Base-by-base conservation (phyloP, 1,140 invertebrate genomes). In the Drosophila azteca region DNA sequence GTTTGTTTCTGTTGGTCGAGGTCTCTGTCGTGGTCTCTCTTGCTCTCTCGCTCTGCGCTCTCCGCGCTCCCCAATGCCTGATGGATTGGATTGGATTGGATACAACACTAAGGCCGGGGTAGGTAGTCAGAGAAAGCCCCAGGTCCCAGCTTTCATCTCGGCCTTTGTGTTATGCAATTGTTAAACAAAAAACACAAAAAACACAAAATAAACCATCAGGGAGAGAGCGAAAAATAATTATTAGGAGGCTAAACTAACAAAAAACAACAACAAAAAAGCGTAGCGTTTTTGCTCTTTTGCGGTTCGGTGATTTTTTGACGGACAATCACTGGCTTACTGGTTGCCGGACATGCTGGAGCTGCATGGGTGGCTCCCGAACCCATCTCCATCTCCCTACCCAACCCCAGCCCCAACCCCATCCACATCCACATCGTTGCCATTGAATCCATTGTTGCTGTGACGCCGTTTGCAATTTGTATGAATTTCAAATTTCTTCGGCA, bases 381-480 rank as follows among this genome's bases (percentile, higher is more conserved):
- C 35, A 39, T 13, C 35, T 13, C 31, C 49, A 54, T 41, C 6
- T 46, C 20, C 45, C 60, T 20, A 20, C n/a, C 53, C 35, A 41
- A n/a, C 26, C 26, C 13, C 24, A 11, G 6, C 9, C 20, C 57
- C 51, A 20, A 4, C 31, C 22, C 31, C 61, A 50, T 48, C 58
- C 69, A 53, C 62, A 62, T 45, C 59, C 5, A 26, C 24, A 26
- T 41, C 59, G 58, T 73, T 71, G 49, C 54, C 44, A 43, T 44
- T 43, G 24, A 45, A 26, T 41, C 62, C 64, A 51, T 69, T 77
- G 79, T 65, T 60, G 72, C 24, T 67, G 17, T 29, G 68, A 74
- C 55, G 71, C 81, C 73, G 77, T 77, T 77, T 87, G 78, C 82
- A 85, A 85, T 85, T 85, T 85, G 81, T 85, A 87, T 85, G 82